Conservation (phyloP, 2,888 invertebrate species). For the Drosophila melanosoma region DNA sequence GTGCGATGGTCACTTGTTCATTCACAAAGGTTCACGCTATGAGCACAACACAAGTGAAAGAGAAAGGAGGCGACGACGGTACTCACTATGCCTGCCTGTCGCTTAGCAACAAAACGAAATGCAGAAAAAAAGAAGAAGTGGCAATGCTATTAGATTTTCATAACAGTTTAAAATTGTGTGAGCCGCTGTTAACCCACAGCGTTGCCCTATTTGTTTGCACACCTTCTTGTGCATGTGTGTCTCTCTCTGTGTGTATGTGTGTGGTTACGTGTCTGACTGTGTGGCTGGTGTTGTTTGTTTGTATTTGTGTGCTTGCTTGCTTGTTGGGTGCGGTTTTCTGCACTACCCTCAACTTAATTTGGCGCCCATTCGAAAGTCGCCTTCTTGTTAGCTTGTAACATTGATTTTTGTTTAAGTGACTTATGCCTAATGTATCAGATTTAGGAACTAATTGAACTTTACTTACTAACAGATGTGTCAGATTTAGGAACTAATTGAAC, state of each 20-base stretch:
- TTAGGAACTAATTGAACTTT: conserved; percentile 5
- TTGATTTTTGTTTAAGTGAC: conserved; percentile 52
- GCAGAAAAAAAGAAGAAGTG: conserved; percentile 29
- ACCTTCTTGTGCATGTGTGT: conserved; percentile 9
- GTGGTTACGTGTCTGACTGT: neutral
- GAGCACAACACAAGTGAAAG: conserved; percentile 33
- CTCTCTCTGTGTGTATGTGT: neutral
- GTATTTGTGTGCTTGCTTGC: neutral
- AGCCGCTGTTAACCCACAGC: conserved; percentile 12
- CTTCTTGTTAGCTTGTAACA: conserved; percentile 33
- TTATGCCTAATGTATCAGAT: conserved; percentile 29
- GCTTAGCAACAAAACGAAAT: conserved; percentile 17
- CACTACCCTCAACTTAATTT: conserved; percentile 11
- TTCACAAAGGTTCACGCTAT: conserved; percentile 40
- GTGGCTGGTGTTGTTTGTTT: conserved; percentile 11
- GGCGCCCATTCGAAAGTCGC: conserved; percentile 10
- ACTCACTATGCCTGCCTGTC: conserved; percentile 1
- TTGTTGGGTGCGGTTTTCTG: conserved; percentile 18
- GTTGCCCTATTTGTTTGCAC: conserved; percentile 38
- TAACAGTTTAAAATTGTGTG: conserved; percentile 41
- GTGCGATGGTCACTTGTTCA: conserved; percentile 30
- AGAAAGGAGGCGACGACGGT: conserved; percentile 22
- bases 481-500: conserved; percentile 16
- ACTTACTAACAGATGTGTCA: conserved; percentile 5
- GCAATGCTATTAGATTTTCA: conserved; percentile 52